Conservation (phyloP, 2,888 invertebrate genomes). For the Nasonovia ribisnigri region DNA sequence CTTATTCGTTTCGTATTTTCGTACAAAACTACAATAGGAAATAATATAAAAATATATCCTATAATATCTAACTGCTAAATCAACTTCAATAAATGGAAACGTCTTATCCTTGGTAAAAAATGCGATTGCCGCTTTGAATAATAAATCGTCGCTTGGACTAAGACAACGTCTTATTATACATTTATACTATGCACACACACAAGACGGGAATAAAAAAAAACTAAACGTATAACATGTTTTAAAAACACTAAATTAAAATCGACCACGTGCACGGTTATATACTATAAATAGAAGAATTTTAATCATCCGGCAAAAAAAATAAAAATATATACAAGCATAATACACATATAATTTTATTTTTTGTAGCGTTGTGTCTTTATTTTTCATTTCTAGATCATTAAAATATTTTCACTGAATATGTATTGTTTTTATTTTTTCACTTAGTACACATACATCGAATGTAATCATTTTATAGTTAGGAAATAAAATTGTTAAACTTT, state of each 20-base stretch:
- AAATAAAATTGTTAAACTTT: not conserved
- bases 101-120: not conserved
- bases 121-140: not conserved
- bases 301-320: not conserved
- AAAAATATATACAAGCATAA: not conserved
- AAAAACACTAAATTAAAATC: slow-evolving; percentile 5
- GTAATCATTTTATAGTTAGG: not conserved
- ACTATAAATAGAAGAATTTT: slow-evolving; percentile 41
- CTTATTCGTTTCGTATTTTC: not conserved
- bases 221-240: not conserved
- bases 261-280: slow-evolving; percentile 22
- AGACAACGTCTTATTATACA: not conserved
- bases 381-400: not conserved
- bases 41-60: not conserved
- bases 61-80: not conserved
- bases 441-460: not conserved
- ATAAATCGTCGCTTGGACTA: not conserved
- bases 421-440: not conserved
- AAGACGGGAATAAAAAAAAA: not conserved
- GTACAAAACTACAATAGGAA: not conserved
- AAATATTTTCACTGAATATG: not conserved
- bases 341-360: not conserved
- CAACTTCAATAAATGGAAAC: not conserved
- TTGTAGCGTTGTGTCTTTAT: not conserved
- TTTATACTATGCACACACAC: not conserved